A percentile compares a stretch with the other conserved stretches of the same genome.
Conservation (phyloP, 2,113 vertebrate genomes). For the Toxostoma redivivum region DNA sequence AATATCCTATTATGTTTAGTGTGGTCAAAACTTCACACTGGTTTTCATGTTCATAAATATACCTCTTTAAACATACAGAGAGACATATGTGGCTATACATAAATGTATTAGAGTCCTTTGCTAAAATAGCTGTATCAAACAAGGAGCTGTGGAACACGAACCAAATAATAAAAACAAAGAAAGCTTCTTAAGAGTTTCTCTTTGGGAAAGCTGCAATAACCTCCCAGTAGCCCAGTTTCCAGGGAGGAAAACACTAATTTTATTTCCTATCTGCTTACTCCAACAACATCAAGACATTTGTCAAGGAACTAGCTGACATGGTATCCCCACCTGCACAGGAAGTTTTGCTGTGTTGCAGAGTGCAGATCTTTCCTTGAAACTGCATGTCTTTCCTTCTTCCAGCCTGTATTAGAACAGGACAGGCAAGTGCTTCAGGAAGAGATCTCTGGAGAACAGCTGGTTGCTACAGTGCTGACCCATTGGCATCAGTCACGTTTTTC, state of each 20-base stretch:
- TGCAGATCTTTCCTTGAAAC: neutral
- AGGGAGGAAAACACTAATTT: neutral
- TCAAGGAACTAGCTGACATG: neutral
- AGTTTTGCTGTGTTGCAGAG: neutral
- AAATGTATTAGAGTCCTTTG: neutral
- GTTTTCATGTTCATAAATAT: neutral
- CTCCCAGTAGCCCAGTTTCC: neutral
- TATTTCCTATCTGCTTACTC: neutral
- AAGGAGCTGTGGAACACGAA: neutral
- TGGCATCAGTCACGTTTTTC: neutral
- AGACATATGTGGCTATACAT: neutral
- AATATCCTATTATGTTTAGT: neutral
- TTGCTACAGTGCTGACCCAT: neutral
- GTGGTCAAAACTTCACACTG: neutral
- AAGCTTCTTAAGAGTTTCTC: neutral
- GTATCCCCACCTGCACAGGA: conserved; percentile 49
- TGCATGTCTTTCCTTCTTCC: neutral
- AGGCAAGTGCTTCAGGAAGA: neutral
- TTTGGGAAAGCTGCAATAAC: neutral
- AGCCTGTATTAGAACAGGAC: neutral
- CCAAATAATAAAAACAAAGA: neutral
- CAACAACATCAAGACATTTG: neutral
- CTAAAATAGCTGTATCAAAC: neutral
- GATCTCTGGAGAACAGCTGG: neutral
- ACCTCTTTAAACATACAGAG: neutral